Conservation (phyloP, 2,797 vertebrate genomes). For the Novumbra hubbsi region DNA sequence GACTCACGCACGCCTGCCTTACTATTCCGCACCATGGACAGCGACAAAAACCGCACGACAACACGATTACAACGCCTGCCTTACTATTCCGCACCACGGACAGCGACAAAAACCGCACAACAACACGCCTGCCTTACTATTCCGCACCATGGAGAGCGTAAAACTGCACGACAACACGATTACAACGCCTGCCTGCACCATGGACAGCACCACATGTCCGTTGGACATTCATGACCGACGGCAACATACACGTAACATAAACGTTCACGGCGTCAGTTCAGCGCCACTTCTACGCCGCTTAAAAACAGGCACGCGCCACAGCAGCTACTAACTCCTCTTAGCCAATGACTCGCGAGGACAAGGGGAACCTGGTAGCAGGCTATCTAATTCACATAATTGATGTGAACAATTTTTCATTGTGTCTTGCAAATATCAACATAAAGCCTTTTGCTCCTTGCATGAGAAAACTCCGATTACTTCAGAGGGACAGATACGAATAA, state of each 20-base stretch:
- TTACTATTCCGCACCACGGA: background rate
- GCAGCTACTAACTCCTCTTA: background rate
- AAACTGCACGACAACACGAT: too few relatives aligned
- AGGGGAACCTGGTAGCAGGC: background rate
- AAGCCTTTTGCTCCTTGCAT: too few relatives aligned
- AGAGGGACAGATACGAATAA: background rate
- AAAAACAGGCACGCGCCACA: background rate
- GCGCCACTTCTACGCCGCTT: background rate
- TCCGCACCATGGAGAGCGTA: background rate
- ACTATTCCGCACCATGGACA: background rate
- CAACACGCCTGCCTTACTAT: too few relatives aligned
- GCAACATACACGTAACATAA: slow-evolving; percentile 28
- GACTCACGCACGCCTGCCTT: too few relatives aligned
- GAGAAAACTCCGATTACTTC: too few relatives aligned
- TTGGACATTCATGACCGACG: background rate
- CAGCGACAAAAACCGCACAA: background rate
- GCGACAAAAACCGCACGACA: too few relatives aligned
- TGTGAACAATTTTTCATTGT: too few relatives aligned
- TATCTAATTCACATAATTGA: background rate
- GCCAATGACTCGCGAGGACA: background rate
- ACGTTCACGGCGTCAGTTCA: slow-evolving; percentile 30
- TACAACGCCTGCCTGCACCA: background rate
- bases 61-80: too few relatives aligned
- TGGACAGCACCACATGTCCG: background rate
- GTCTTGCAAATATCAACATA: too few relatives aligned